Evolutionary conservation across 2,888 invertebrate genomes (phyloP).

Genomic region (Scaptomyza cyrtandrae): DNA sequence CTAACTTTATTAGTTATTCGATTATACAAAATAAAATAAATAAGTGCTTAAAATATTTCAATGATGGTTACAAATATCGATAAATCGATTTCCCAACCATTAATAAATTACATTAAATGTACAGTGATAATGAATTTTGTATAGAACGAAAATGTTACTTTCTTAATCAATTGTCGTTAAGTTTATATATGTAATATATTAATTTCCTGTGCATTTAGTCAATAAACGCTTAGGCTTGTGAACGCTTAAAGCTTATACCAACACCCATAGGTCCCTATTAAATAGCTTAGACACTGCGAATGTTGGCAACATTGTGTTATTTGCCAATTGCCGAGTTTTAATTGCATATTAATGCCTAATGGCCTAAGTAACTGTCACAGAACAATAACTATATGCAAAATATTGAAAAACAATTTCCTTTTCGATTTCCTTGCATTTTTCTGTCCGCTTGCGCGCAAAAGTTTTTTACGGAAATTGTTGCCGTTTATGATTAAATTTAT

Average conservation of each 20-base stretch:
- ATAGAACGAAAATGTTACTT: too few relatives aligned
- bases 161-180: too few relatives aligned
- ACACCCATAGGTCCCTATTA: neutral
- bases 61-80: too few relatives aligned
- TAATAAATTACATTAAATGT: too few relatives aligned
- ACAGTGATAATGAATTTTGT: too few relatives aligned
- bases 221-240: too few relatives aligned
- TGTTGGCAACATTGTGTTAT: slow-evolving; percentile 3
- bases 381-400: slow-evolving; percentile 74
- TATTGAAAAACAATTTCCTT: slow-evolving; percentile 77
- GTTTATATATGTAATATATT: too few relatives aligned
- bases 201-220: too few relatives aligned
- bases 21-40: too few relatives aligned
- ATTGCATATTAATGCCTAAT: slow-evolving; percentile 55
- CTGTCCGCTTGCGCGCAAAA: slow-evolving; percentile 38
- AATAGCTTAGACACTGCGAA: neutral
- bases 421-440: slow-evolving; percentile 73
- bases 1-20: too few relatives aligned
- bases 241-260: neutral
- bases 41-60: too few relatives aligned
- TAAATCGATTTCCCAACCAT: too few relatives aligned
- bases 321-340: slow-evolving; percentile 36
- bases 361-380: slow-evolving; percentile 35
- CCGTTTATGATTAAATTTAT: slow-evolving; percentile 80
- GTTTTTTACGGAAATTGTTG: slow-evolving; percentile 71